These are phyloP conservation scores for Schrankia costaestrigalis DNA, from an alignment of 2,888 invertebrate species.

Conservation along the genomic window DNA sequence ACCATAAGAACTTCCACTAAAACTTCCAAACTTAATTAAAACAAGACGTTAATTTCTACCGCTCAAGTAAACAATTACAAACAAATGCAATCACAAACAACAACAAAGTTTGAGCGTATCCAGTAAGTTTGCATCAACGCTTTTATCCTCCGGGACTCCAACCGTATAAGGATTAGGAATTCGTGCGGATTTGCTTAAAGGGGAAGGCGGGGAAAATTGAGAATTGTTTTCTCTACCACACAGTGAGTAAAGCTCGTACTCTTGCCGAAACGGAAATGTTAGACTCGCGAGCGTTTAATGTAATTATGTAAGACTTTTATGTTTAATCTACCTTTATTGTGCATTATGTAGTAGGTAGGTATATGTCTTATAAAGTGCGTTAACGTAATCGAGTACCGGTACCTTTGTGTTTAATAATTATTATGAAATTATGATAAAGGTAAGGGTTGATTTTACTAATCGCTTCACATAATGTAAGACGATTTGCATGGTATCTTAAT, in stretches of 20 bases:
- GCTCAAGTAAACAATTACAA: slow-evolving; percentile 7
- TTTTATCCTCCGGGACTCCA: slow-evolving; percentile 54
- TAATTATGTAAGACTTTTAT: slow-evolving; percentile 43
- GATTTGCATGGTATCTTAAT: too few relatives aligned
- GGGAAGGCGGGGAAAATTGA: slow-evolving; percentile 63
- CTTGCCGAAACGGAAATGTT: slow-evolving; percentile 48
- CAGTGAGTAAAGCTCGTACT: slow-evolving; percentile 51
- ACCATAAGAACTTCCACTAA: neutral
- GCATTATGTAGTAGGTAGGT: slow-evolving; percentile 10
- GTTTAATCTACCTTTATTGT: slow-evolving; percentile 29
- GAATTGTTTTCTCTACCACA: slow-evolving; percentile 68
- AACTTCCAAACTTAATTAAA: slow-evolving; percentile 4
- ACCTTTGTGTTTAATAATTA: too few relatives aligned
- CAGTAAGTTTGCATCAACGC: slow-evolving; percentile 45
- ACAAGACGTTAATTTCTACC: slow-evolving; percentile 4
- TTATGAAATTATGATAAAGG: too few relatives aligned
- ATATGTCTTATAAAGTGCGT: too few relatives aligned
- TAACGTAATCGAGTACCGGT: too few relatives aligned
- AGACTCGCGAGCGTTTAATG: slow-evolving; percentile 39
- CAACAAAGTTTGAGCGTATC: slow-evolving; percentile 35
- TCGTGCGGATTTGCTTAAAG: slow-evolving; percentile 70
- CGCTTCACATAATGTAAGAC: too few relatives aligned
- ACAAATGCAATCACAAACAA: slow-evolving; percentile 14
- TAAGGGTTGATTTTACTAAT: too few relatives aligned
- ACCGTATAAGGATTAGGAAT: slow-evolving; percentile 71